Conservation (phyloP, 92 coral and sea anemone species). For the Siderastrea siderea region DNA sequence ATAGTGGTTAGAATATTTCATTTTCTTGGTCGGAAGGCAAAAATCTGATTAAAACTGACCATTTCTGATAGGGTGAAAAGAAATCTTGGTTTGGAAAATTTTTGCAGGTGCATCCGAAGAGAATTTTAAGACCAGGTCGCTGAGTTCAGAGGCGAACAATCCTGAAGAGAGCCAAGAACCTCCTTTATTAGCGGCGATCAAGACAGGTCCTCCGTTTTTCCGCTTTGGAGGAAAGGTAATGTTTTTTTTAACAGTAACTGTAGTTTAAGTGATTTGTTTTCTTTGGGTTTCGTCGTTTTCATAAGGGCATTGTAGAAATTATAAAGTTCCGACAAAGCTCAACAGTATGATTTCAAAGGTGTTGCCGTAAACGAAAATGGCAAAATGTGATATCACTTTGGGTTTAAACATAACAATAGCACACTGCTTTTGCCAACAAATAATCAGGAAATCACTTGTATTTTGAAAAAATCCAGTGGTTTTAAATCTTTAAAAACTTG, state of each 20-base stretch:
- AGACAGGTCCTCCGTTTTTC: background rate
- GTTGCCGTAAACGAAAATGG: background rate
- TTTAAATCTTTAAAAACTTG: background rate
- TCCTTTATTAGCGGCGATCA: background rate
- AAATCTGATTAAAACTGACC: conserved; percentile 39
- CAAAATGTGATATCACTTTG: background rate
- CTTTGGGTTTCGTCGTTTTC: background rate
- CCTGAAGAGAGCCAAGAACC: background rate
- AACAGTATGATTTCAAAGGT: background rate
- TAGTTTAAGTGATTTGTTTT: background rate
- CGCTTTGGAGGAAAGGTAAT: conserved; percentile 2
- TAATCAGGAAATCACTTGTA: background rate
- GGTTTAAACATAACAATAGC: background rate
- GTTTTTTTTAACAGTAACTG: background rate
- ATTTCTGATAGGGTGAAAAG: conserved; percentile 29
- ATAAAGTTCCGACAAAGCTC: background rate
- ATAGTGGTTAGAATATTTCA: conserved; percentile 36
- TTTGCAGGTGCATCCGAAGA: conserved; percentile 7
- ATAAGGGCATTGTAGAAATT: background rate
- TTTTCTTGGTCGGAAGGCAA: conserved; percentile 34
- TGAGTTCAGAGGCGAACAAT: background rate
- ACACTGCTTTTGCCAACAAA: background rate
- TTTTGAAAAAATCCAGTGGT: background rate
- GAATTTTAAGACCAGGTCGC: background rate
- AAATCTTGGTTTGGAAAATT: conserved; percentile 35